Base-by-base conservation (phyloP, 2,888 invertebrate genomes). In the Drosophila anomalata region DNA sequence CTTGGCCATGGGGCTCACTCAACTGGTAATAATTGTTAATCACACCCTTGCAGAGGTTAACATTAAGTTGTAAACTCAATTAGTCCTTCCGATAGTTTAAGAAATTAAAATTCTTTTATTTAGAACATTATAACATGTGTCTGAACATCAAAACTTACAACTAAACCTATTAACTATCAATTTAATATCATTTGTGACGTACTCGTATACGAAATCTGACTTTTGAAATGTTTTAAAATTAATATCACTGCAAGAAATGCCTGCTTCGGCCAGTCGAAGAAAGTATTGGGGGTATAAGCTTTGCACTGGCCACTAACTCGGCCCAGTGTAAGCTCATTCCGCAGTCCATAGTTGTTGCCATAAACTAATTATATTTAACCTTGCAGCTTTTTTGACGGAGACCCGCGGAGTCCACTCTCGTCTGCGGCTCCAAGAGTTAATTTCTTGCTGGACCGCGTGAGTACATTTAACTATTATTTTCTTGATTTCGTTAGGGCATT, bases 301-400 rank as follows among this genome's bases (percentile, higher is more conserved):
- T 52, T 41, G 12, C 33, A 41, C 24, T 48, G 61, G 4, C 22
- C 31, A 11, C 11, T 31, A 7, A 26, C n/a, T 20, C 11, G 53
- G 9, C 31, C 9, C 57, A 66, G 39, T 47, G 41, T 1, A 2
- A 47, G 61, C 48, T 26, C 7, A 36, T 29, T 17, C 17, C 12
- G 7, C 8, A 29, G 12, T 9, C 20, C 6, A 1, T 8, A 22
- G 46, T 17, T 12, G 1, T 47, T 9, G 8, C 70, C 78, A 85
- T 78, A 72, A 50, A 48, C 68, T 39, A 61, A 59, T 87, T 87
- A 77, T 87, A 65, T 82, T 63, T 81, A 75, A 85, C 81, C 47
- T 81, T 82, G 52, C 82, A 82, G 82, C 80, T 46, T 29, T 44
- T 36, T 51, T 36, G 36, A 51, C 51, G n/a, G 36, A 36, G 36